These are phyloP conservation scores for Acropternis orthonyx DNA, from an alignment of 2,797 vertebrate species.

Conservation along the genomic window DNA sequence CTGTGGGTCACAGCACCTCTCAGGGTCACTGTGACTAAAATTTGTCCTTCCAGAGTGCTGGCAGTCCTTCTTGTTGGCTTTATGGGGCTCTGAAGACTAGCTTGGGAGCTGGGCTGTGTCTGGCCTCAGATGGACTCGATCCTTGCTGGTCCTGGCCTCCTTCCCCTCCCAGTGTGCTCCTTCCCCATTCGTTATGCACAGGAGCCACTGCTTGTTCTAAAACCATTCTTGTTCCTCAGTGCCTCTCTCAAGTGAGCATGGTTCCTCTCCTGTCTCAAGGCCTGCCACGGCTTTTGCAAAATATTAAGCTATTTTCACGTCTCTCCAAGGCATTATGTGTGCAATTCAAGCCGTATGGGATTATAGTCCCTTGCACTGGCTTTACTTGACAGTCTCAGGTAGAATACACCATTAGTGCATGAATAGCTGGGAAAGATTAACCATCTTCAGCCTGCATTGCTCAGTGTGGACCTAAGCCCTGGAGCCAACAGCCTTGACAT, in stretches of 20 bases:
- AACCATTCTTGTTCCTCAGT: neutral
- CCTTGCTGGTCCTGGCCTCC: neutral
- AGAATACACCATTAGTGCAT: neutral
- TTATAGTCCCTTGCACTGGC: neutral
- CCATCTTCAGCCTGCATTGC: neutral
- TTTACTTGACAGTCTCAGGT: neutral
- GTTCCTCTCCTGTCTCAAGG: neutral
- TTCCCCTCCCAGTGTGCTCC: neutral
- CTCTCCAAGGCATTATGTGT: neutral
- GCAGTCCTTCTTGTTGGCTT: neutral
- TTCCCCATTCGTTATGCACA: fast-evolving
- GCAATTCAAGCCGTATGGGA: neutral
- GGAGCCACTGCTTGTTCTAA: neutral
- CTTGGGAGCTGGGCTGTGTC: neutral
- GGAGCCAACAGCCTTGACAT: neutral
- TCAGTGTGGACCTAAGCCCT: neutral
- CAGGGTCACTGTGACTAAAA: neutral
- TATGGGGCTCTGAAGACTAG: neutral
- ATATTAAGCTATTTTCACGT: neutral
- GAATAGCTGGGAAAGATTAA: neutral
- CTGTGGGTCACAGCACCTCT: neutral
- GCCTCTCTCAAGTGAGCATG: fast-evolving
- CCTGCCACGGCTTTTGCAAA: neutral
- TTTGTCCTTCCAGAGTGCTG: fast-evolving
- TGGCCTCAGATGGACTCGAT: fast-evolving